A percentile compares a stretch with the other conserved stretches of the same genome.
These are phyloP conservation scores for Dolichomitus sp. DNA, from an alignment of 2,888 invertebrate species.

Conservation along the genomic window DNA sequence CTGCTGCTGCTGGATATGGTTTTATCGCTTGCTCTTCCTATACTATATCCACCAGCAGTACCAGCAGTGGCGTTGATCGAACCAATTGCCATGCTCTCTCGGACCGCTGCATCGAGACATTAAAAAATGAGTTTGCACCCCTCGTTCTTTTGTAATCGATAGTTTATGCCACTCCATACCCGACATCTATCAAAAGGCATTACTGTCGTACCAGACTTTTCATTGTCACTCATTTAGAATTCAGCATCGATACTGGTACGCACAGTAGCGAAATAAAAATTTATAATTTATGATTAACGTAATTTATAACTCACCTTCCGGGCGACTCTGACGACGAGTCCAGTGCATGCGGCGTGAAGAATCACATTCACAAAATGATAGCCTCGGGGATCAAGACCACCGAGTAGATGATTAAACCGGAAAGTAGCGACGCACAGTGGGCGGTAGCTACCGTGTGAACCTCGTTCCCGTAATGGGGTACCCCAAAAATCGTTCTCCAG, in stretches of 20 bases:
- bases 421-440: slow-evolving; percentile 96
- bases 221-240: slow-evolving; percentile 1
- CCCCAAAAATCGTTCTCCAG: slow-evolving; percentile 99
- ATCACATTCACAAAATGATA: slow-evolving; percentile 95
- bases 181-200: slow-evolving; percentile 28
- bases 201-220: slow-evolving; percentile 24
- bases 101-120: slow-evolving; percentile 47
- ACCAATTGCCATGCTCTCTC: slow-evolving; percentile 56
- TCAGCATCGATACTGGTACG: neutral
- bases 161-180: neutral
- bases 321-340: slow-evolving; percentile 93
- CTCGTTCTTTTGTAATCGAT: slow-evolving; percentile 27
- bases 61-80: slow-evolving; percentile 43
- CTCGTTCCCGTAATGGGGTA: slow-evolving; percentile 96
- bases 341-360: slow-evolving; percentile 95
- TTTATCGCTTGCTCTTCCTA: slow-evolving; percentile 35
- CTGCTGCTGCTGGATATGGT: slow-evolving; percentile 49
- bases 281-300: neutral
- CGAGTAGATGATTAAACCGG: slow-evolving; percentile 93
- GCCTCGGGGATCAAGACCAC: slow-evolving; percentile 93
- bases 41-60: slow-evolving; percentile 24
- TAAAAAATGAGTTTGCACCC: slow-evolving; percentile 36
- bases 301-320: slow-evolving; percentile 87
- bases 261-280: slow-evolving; percentile 8
- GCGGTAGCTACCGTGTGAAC: slow-evolving; percentile 98